A percentile compares a stretch with the other conserved stretches of the same genome.
Conservation (phyloP, 2,888 invertebrate genomes). For the Hyles lineata region DNA sequence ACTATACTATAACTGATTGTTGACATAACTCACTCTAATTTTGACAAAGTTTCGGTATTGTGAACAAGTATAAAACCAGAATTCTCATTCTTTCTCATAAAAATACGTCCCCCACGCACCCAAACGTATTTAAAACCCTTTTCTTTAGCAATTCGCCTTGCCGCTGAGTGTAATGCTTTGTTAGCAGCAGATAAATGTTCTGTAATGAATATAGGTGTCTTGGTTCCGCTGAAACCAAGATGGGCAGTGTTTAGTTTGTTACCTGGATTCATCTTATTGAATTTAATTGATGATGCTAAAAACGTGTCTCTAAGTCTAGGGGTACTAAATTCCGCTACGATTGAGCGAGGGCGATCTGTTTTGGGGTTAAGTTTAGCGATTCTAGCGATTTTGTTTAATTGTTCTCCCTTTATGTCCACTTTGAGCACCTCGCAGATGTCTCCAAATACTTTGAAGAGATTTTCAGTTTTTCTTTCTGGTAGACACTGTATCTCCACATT, state of each 20-base stretch:
- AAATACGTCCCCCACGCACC: constrained; percentile 12
- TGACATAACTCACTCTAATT: not conserved
- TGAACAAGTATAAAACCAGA: constrained; percentile 1
- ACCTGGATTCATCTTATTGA: not conserved
- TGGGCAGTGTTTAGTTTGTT: not conserved
- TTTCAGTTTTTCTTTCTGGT: not conserved
- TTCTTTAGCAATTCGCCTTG: not conserved
- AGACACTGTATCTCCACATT: constrained; percentile 2
- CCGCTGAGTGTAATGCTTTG: constrained; percentile 9
- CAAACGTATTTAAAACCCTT: constrained; percentile 18
- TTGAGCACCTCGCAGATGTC: not conserved
- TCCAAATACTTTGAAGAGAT: not conserved
- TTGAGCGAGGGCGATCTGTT: not conserved
- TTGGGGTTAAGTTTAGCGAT: not conserved
- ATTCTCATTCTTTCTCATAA: constrained; percentile 15
- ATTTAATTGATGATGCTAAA: not conserved
- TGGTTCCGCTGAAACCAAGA: not conserved
- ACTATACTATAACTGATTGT: too few species aligned
- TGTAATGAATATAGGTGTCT: not conserved
- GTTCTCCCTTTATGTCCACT: not conserved
- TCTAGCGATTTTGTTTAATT: not conserved
- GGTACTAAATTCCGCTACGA: not conserved
- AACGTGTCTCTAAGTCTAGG: not conserved
- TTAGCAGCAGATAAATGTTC: not conserved
- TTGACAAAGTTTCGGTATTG: not conserved